Percentiles rank a stretch among this genome's conserved stretches.
phyloP scores from a whole-genome alignment of 2,797 vertebrate genomes.

The Merluccius polli region DNA sequence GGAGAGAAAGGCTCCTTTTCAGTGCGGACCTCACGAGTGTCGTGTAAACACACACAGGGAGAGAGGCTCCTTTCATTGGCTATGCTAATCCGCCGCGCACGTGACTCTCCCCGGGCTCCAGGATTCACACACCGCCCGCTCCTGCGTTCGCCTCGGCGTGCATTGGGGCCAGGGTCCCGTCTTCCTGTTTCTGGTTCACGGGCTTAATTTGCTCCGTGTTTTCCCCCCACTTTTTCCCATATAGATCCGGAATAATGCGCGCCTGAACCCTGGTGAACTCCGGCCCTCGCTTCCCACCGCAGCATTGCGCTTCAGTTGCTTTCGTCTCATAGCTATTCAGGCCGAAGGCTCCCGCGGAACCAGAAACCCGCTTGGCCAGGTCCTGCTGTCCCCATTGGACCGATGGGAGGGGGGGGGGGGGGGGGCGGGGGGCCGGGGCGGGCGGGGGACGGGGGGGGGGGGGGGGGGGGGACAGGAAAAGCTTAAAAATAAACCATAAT shows the following conservation, averaged over 20 bases:
- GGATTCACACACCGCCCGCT: constrained; percentile 24
- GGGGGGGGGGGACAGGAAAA: no score
- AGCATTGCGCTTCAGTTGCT: no score
- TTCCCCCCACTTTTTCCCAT: constrained; percentile 8
- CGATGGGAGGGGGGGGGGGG: no score
- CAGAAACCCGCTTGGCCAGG: no score
- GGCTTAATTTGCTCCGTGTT: constrained; percentile 37
- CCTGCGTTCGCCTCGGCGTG: constrained; percentile 23
- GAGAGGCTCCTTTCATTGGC: constrained; percentile 69
- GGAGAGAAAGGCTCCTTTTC: constrained; percentile 64
- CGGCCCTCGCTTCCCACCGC: no score
- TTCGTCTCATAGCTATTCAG: no score
- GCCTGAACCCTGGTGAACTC: no score
- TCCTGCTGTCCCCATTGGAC: no score
- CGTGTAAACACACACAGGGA: constrained; percentile 62
- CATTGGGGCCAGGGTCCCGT: constrained; percentile 36
- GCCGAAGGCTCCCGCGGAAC: no score
- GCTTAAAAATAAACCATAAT: no score
- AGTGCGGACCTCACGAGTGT: constrained; percentile 46
- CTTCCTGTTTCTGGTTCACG: constrained; percentile 40
- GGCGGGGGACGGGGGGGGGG: no score
- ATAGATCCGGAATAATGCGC: constrained; percentile 27
- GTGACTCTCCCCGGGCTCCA: constrained; percentile 56
- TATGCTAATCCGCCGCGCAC: constrained; percentile 67
- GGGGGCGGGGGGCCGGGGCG: no score